Evolutionary conservation across 2,113 vertebrate species (phyloP), one percentile per base, ranked within the genome.

Genomic region (Oryzias javanicus): DNA sequence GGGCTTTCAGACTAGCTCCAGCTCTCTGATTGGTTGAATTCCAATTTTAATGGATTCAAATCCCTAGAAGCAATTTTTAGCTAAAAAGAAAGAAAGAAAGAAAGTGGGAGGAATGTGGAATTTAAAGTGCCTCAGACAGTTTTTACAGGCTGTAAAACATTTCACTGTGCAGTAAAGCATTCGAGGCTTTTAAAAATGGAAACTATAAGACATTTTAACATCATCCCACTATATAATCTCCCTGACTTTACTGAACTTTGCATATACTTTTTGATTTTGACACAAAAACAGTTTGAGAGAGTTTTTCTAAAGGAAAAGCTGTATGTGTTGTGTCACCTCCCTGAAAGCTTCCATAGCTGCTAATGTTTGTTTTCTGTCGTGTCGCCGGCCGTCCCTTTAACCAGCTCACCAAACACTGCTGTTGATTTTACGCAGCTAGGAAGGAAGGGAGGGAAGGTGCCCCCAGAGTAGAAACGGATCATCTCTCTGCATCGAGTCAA

Each of bases 11-110:
- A 71, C 63, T 16, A 70, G 45, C 59, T 40, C 57, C 60, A 74
- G 44, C 62, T 19, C 55, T 20, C 18, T 2, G 59, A 86, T 85
- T 90, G 90, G 88, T 67, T 79, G 17, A 7, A 50, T 56, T 45
- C 60, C 22, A 17, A 60, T 74, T 79, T 90, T 83, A 88, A 78
- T 68, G 73, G 78, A 71, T 91, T 91, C 76, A 89, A 90, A 91
- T 75, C 62, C 88, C 70, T 83, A 10, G 71, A 81, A 64, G 13
- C 25, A 15, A 1, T 60, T 8, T 72, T 19, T 4, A 20, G 48
- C 20, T 44, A 15, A 18, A 17, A 5, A 60, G 17, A 7, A n/a
- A 0, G 15, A 35, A 16, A 22, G 29, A 7, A n/a, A 0, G 15
- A 35, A 16, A 22, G 29, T 14, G 24, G 3, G 5, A 16, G 14